Evolutionary conservation across 2,888 invertebrate genomes (phyloP).

Genomic region (Nineta flava): DNA sequence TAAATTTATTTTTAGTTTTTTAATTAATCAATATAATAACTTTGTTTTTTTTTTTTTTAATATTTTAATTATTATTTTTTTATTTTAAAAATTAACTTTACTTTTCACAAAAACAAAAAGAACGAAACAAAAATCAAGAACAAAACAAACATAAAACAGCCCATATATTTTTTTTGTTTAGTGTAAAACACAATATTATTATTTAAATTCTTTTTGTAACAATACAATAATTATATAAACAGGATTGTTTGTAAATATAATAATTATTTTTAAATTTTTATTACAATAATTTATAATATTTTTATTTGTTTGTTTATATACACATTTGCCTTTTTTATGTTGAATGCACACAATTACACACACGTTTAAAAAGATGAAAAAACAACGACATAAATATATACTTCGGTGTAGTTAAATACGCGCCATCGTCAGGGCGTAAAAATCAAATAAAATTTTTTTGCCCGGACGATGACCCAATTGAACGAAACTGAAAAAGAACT

Average conservation of each 20-base stretch:
- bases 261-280: no score
- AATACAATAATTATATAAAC: conserved; percentile 22
- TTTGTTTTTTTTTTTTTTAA: conserved; percentile 5
- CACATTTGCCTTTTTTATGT: conserved; percentile 5
- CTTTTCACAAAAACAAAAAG: conserved; percentile 14
- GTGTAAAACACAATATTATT: conserved; percentile 18
- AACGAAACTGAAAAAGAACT: no score
- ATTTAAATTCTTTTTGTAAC: conserved; percentile 20
- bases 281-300: conserved; percentile 17
- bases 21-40: not conserved
- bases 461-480: no score
- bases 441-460: no score
- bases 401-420: no score
- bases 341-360: conserved; percentile 4
- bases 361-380: not conserved
- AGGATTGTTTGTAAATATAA: conserved; percentile 23
- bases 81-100: not conserved
- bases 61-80: not conserved
- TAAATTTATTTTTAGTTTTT: not conserved
- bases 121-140: no score
- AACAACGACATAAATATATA: no score
- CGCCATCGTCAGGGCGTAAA: no score
- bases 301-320: conserved; percentile 9
- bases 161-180: conserved; percentile 21
- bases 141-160: conserved; percentile 19